Conservation (phyloP, 2,797 vertebrate genomes). For the Phataginus tetradactyla region DNA sequence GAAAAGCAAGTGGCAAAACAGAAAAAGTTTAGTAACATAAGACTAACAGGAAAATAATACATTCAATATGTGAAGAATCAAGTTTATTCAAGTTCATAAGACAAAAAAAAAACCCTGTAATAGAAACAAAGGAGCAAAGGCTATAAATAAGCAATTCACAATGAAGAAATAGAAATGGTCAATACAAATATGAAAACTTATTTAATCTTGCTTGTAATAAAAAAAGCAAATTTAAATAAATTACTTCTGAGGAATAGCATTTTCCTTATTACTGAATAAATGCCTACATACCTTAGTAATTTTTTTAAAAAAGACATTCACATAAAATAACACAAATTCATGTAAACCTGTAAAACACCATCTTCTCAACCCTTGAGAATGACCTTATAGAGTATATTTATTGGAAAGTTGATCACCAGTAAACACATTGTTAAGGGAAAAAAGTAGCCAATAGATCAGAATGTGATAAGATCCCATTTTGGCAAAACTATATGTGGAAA, state of each 20-base stretch:
- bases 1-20: constrained; percentile 50
- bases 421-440: neutral
- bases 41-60: constrained; percentile 51
- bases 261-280: neutral
- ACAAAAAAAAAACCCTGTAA: constrained; percentile 35
- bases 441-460: neutral
- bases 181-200: neutral
- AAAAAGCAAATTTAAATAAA: constrained; percentile 21
- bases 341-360: neutral
- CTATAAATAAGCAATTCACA: neutral
- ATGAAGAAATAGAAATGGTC: neutral
- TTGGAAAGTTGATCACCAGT: neutral
- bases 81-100: neutral
- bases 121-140: neutral
- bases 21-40: constrained; percentile 55
- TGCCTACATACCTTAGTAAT: neutral
- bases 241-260: neutral
- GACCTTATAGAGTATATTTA: neutral
- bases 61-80: constrained; percentile 43
- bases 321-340: constrained; percentile 7
- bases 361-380: neutral
- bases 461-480: neutral
- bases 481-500: neutral
- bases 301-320: neutral
- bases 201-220: constrained; percentile 8